Percentiles rank a stretch among this genome's conserved stretches.
Evolutionary conservation across 2,797 vertebrate genomes (phyloP).

Genomic region (Benthosema pterotum): DNA sequence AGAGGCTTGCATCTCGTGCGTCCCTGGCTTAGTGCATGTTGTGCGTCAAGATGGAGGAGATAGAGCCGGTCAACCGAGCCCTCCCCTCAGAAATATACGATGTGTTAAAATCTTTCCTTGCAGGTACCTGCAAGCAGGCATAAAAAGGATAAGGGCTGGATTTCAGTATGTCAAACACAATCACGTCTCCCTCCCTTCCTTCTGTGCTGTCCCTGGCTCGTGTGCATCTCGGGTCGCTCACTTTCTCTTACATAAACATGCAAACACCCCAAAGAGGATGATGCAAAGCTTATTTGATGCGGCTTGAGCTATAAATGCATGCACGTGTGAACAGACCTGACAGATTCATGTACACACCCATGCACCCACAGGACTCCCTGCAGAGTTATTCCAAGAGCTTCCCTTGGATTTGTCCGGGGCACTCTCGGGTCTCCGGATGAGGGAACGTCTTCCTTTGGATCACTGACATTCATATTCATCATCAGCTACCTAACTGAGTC

Average conservation of each 20-base stretch:
- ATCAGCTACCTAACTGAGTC: conserved; percentile 17
- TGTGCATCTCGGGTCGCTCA: background rate
- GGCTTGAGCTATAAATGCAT: no score
- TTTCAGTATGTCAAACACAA: conserved; percentile 19
- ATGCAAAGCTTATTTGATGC: no score
- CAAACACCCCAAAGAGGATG: no score
- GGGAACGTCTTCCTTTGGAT: conserved; percentile 23
- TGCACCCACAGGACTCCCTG: background rate
- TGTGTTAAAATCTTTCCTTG: conserved; percentile 55
- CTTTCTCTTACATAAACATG: background rate
- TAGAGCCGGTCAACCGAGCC: conserved; percentile 33
- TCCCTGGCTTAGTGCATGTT: conserved; percentile 29
- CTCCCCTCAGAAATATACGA: conserved; percentile 49
- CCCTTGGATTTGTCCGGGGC: conserved; percentile 46
- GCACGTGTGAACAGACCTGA: no score
- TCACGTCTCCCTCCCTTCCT: conserved; percentile 1
- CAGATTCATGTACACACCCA: background rate
- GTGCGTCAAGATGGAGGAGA: conserved; percentile 51
- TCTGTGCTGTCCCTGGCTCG: background rate
- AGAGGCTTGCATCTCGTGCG: conserved; percentile 14
- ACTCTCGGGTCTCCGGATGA: conserved; percentile 33
- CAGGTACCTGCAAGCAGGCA: conserved; percentile 50
- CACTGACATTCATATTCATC: conserved; percentile 34
- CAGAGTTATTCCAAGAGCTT: conserved; percentile 33
- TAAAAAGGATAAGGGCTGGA: conserved; percentile 46